Evolutionary conservation across 92 coral and sea anemone genomes (phyloP), one percentile per base, ranked within the genome.

Genomic region (Pocillopora meandrina): DNA sequence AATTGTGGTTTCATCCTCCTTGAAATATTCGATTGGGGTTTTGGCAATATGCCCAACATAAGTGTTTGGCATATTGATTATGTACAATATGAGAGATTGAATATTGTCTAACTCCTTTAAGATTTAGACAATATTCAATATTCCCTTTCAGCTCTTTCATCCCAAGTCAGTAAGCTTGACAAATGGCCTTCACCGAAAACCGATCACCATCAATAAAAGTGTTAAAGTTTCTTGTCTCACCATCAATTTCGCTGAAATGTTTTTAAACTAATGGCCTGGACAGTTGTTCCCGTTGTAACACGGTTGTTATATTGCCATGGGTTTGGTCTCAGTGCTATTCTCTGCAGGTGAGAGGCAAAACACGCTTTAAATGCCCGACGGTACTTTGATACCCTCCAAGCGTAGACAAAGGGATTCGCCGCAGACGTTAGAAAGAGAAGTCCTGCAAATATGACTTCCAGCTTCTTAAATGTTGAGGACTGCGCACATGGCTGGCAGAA

Each of bases 351-450:
- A 59, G 2, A 7, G n/a, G 71, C 60, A 74, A 81, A 20, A 23
- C 81, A 80, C 11, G 65, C 16, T 10, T 33, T 18, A 1, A 87
- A 68, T 16, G 87, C 91, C 47, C 74, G 74, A 1, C 88, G 88
- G 61, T 82, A 83, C 72, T 87, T 87, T 9, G 78, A 14, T 75
- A 66, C 21, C 69, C 91, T 82, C 83, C 82, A 76, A 18, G 86
- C 82, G 36, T 82, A 76, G 42, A 87, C 60, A 76, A 87, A 83
- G 9, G 91, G 87, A 33, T 87, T 84, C 67, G 83, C 61, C 1
- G 87, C 91, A 0, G 91, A 83, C 62, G 78, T 82, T 47, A 87
- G 49, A 26, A 87, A 76, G 10, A 84, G 67, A 49, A 82, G 33
- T 18, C 86, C 26, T 18, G 68, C 76, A 12, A 79, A 82, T 16